These are phyloP conservation scores for Sigmodon hispidus DNA, from an alignment of 2,113 vertebrate species.

Conservation along the genomic window DNA sequence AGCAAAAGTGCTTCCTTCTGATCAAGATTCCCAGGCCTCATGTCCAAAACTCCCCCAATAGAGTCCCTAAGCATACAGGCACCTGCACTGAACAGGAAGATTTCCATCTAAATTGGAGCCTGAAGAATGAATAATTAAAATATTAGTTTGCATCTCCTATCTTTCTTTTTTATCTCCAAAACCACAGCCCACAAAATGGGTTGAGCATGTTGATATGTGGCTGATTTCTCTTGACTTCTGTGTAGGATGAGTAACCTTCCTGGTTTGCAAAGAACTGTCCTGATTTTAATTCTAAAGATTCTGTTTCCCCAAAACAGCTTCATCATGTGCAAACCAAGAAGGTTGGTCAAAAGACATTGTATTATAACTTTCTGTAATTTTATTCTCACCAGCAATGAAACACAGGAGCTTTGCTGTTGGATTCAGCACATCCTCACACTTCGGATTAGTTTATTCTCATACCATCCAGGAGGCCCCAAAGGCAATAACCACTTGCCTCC, in stretches of 20 bases:
- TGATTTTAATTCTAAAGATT: neutral
- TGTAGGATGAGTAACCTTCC: neutral
- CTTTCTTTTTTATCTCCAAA: neutral
- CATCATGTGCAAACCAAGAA: neutral
- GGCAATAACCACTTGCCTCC: neutral
- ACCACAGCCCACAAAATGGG: neutral
- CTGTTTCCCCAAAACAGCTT: neutral
- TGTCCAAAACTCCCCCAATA: neutral
- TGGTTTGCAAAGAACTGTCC: neutral
- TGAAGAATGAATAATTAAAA: neutral
- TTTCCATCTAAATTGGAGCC: neutral
- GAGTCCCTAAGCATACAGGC: neutral
- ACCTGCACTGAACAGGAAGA: neutral
- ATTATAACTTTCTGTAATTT: neutral
- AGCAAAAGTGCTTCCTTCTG: neutral
- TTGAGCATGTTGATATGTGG: neutral
- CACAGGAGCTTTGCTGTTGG: neutral
- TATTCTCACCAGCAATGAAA: neutral
- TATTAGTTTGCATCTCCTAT: neutral
- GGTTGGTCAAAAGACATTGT: neutral
- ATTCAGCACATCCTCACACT: neutral
- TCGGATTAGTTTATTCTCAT: neutral
- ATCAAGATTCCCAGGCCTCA: neutral
- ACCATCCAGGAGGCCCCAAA: neutral
- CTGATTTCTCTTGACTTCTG: neutral